Conservation (phyloP, 2,797 vertebrate species). For the Agapornis canus region DNA sequence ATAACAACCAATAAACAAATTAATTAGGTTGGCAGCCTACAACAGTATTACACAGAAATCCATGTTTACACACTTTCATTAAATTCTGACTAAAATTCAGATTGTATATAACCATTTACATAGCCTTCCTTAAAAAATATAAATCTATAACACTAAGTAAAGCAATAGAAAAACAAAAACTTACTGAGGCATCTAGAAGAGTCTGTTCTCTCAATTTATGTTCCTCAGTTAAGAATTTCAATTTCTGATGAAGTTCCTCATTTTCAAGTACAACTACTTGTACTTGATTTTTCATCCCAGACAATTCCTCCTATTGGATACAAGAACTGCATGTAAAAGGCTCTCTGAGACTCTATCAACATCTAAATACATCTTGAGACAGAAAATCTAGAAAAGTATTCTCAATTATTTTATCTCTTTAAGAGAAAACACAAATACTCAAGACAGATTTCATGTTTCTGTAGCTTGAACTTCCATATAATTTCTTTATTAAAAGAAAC, state of each 20-base stretch:
- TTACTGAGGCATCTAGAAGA: slow-evolving; percentile 78
- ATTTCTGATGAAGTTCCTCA: slow-evolving; percentile 83
- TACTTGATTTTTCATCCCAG: slow-evolving; percentile 83
- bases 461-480: background rate
- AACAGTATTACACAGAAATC: background rate
- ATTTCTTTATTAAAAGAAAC: background rate
- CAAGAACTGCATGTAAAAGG: slow-evolving; percentile 2
- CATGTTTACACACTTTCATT: background rate
- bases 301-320: slow-evolving; percentile 85
- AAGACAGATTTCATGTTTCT: background rate
- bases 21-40: background rate
- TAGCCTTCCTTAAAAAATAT: background rate
- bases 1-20: background rate
- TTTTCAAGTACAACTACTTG: slow-evolving; percentile 88
- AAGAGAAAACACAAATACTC: background rate
- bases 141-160: background rate
- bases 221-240: slow-evolving; percentile 80
- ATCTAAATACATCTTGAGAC: background rate
- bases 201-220: slow-evolving; percentile 80
- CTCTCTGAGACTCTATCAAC: background rate
- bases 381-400: background rate
- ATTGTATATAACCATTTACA: background rate
- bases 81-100: background rate
- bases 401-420: background rate
- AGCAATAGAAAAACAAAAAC: background rate